These are phyloP conservation scores for Suricata suricatta DNA, from an alignment of 2,113 vertebrate species.

Conservation along the genomic window DNA sequence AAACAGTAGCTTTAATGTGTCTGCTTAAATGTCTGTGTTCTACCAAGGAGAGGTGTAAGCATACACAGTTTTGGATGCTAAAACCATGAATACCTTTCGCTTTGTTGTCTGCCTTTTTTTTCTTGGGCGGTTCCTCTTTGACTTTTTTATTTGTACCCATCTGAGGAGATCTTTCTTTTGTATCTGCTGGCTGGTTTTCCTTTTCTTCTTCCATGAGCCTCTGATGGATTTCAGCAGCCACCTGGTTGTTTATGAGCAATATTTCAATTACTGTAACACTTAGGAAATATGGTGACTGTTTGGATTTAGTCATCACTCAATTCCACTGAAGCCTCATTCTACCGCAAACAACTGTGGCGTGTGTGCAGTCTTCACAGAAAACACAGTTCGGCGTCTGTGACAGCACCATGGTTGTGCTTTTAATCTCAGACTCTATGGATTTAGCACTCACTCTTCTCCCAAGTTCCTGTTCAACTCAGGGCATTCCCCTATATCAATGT, in stretches of 20 bases:
- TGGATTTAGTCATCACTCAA: not conserved
- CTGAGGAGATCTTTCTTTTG: slow-evolving; percentile 80
- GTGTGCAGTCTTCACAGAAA: not conserved
- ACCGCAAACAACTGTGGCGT: not conserved
- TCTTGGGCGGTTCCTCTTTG: slow-evolving; percentile 76
- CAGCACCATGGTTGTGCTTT: not conserved
- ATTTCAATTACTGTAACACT: not conserved
- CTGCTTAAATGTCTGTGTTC: not conserved
- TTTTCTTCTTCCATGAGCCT: slow-evolving; percentile 84
- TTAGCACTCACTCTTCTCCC: not conserved
- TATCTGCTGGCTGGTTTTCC: slow-evolving; percentile 70
- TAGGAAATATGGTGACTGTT: not conserved
- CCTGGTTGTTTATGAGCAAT: slow-evolving; percentile 74
- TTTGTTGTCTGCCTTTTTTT: slow-evolving; percentile 75
- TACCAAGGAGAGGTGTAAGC: not conserved
- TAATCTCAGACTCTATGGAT: not conserved
- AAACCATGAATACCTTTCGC: slow-evolving; percentile 82
- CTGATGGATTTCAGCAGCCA: slow-evolving; percentile 82
- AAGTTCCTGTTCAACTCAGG: not conserved
- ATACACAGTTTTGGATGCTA: not conserved
- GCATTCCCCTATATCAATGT: not conserved
- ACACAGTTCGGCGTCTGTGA: not conserved
- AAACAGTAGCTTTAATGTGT: not conserved
- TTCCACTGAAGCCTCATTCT: not conserved
- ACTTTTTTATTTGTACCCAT: slow-evolving; percentile 55